Percentiles rank a stretch among this genome's conserved stretches.
These are phyloP conservation scores for Philaenus spumarius DNA, from an alignment of 1,140 invertebrate species.

Conservation along the genomic window DNA sequence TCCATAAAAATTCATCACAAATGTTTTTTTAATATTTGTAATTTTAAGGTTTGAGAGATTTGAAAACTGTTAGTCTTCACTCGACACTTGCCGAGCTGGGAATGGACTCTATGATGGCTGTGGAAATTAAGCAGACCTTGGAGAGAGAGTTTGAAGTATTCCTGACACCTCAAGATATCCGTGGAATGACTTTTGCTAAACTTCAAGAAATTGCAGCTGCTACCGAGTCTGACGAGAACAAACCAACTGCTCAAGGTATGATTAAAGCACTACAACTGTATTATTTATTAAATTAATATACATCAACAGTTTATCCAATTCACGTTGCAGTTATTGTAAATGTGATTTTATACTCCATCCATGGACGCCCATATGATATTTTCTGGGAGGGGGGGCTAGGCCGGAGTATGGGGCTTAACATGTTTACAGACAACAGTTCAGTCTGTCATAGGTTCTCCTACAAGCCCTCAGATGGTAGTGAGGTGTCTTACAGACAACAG, in stretches of 20 bases:
- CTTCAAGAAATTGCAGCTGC: slow-evolving; percentile 43
- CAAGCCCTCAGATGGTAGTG: no score
- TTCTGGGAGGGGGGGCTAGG: no score
- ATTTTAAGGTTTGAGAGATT: slow-evolving; percentile 39
- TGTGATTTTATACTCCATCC: no score
- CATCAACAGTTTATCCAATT: no score
- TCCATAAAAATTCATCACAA: background rate
- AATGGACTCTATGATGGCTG: slow-evolving; percentile 75
- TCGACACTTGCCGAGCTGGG: slow-evolving; percentile 73
- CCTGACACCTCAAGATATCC: slow-evolving; percentile 70
- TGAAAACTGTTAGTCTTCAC: slow-evolving; percentile 51
- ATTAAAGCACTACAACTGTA: no score
- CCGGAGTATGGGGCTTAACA: no score
- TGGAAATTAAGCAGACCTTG: slow-evolving; percentile 77
- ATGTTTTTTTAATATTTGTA: slow-evolving; percentile 23
- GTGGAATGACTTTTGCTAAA: slow-evolving; percentile 48
- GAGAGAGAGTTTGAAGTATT: slow-evolving; percentile 76
- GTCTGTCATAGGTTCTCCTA: no score
- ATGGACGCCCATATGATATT: no score
- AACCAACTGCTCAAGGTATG: background rate
- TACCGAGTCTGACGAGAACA: slow-evolving; percentile 26
- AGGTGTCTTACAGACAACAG: no score
- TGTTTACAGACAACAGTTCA: no score
- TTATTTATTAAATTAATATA: no score
- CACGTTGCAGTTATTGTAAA: no score